phyloP scores from a whole-genome alignment of 2,888 invertebrate species.

The Brachyptera risi region DNA sequence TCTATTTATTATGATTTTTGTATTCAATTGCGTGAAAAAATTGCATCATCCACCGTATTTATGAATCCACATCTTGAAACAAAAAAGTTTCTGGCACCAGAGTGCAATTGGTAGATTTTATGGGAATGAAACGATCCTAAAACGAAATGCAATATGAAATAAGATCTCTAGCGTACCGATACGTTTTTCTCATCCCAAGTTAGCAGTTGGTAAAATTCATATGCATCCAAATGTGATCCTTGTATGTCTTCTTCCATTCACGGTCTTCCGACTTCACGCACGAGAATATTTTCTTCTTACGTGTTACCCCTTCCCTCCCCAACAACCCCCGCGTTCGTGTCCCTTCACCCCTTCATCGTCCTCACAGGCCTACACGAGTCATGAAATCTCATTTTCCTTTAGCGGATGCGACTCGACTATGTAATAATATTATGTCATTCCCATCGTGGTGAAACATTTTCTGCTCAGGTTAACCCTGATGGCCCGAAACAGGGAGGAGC shows the following conservation, averaged over 20 bases:
- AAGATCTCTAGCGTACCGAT: too few species aligned
- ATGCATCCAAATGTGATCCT: not conserved
- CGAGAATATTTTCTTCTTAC: not conserved
- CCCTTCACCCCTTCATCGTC: not conserved
- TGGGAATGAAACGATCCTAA: constrained; percentile 10
- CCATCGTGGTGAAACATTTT: constrained; percentile 7
- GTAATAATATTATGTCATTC: constrained; percentile 11
- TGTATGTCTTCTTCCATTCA: not conserved
- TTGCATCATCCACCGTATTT: too few species aligned
- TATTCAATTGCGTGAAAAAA: too few species aligned
- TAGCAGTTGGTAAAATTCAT: too few species aligned
- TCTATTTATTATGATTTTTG: too few species aligned
- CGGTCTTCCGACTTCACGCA: not conserved
- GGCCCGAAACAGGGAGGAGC: not conserved
- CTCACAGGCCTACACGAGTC: not conserved
- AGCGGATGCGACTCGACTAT: not conserved
- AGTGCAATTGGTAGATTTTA: constrained; percentile 13
- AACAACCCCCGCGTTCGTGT: not conserved
- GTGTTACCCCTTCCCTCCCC: not conserved
- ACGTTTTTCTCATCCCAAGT: constrained; percentile 3
- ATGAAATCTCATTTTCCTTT: not conserved
- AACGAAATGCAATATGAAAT: not conserved
- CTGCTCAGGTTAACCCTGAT: not conserved
- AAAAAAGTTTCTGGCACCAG: not conserved
- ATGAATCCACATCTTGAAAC: not conserved